A percentile compares a stretch with the other conserved stretches of the same genome.
Evolutionary conservation across 2,797 vertebrate genomes (phyloP).

Genomic region (Lepidocolaptes lacrymiger): DNA sequence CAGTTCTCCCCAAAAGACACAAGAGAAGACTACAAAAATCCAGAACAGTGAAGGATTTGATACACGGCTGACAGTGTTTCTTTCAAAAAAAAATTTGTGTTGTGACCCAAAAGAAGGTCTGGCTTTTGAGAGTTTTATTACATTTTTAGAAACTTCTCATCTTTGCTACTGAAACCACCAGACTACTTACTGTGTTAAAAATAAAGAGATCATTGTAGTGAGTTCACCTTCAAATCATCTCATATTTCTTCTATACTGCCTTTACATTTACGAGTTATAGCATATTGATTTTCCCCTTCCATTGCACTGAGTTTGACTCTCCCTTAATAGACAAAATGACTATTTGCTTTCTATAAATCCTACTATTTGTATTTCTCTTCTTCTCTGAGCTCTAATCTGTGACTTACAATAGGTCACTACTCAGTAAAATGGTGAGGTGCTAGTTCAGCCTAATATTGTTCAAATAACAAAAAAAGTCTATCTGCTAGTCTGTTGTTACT

Average conservation of each 20-base stretch:
- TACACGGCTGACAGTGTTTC: neutral
- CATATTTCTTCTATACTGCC: constrained; percentile 8
- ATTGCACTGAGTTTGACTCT: neutral
- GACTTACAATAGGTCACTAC: constrained; percentile 16
- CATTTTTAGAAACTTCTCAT: neutral
- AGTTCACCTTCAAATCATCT: constrained; percentile 41
- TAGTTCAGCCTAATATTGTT: constrained; percentile 15
- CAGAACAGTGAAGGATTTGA: neutral
- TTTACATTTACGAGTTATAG: constrained; percentile 19
- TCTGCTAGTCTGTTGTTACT: neutral
- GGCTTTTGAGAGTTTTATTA: neutral
- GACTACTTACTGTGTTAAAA: constrained; percentile 7
- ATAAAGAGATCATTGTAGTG: constrained; percentile 3
- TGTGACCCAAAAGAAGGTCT: neutral
- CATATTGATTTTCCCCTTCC: constrained; percentile 22
- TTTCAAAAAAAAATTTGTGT: neutral
- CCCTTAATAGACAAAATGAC: constrained; percentile 36
- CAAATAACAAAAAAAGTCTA: neutral
- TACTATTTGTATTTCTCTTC: constrained; percentile 9
- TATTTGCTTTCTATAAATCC: constrained; percentile 43
- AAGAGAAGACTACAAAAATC: neutral
- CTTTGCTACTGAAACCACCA: neutral
- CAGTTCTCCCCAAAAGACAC: neutral
- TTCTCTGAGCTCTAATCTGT: constrained; percentile 19
- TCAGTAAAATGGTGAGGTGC: constrained; percentile 2